Evolutionary conservation across 2,888 invertebrate genomes (phyloP).

Genomic region (Cryptocheilus praepositus): DNA sequence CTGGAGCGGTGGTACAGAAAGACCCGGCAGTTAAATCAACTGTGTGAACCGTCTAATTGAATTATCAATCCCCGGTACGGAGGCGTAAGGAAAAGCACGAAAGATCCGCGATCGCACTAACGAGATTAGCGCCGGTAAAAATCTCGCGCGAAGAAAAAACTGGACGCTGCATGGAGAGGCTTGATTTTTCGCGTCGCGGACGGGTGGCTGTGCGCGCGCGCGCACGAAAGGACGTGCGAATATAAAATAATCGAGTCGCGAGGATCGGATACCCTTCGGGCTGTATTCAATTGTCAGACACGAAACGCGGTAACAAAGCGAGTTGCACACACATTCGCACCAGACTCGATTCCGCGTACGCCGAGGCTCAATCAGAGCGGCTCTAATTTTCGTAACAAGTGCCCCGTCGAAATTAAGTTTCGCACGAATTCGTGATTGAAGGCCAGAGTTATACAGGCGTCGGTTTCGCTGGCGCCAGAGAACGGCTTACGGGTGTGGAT

Average conservation of each 20-base stretch:
- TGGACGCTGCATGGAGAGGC: neutral
- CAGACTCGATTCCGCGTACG: neutral
- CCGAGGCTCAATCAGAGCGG: constrained; percentile 18
- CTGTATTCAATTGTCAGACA: constrained; percentile 1
- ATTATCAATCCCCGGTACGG: constrained; percentile 58
- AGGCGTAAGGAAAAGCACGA: constrained; percentile 26
- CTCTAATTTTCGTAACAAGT: constrained; percentile 35
- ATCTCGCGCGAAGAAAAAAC: constrained; percentile 23
- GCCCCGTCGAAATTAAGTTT: constrained; percentile 45
- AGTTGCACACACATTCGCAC: neutral
- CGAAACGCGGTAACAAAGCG: neutral
- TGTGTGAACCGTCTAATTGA: constrained; percentile 61
- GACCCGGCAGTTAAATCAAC: constrained; percentile 64
- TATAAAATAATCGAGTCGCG: constrained; percentile 5
- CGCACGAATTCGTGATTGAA: constrained; percentile 47
- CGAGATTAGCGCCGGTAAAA: constrained; percentile 46
- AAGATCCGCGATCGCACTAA: constrained; percentile 57
- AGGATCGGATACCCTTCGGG: neutral
- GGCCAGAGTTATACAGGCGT: constrained; percentile 21
- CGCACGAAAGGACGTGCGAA: neutral
- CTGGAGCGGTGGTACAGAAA: constrained; percentile 50
- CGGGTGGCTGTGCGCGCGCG: too few species aligned
- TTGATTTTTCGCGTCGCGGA: neutral
- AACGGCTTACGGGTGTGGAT: constrained; percentile 49
- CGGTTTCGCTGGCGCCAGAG: constrained; percentile 29